Evolutionary conservation across 2,797 vertebrate species (phyloP).

Genomic region (Cryptoblepharus egeriae): DNA sequence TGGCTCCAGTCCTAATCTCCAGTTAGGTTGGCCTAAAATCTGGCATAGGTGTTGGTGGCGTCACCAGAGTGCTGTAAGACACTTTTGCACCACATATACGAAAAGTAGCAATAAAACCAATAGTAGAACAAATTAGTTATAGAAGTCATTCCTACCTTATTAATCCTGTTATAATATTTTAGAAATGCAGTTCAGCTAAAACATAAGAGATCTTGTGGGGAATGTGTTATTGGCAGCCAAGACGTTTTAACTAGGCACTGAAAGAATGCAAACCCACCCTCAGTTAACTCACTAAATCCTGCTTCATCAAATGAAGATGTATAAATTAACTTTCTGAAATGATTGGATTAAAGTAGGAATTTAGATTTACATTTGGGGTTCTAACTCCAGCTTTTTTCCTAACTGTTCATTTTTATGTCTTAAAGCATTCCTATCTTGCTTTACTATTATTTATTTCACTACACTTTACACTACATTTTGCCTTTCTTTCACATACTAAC

Average conservation of each 20-base stretch:
- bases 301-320: background rate
- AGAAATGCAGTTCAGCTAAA: constrained; percentile 1
- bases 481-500: background rate
- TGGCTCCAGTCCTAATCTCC: no score
- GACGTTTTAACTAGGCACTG: background rate
- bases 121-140: background rate
- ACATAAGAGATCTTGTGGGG: background rate
- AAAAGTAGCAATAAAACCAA: background rate
- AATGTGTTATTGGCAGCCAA: background rate
- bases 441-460: no score
- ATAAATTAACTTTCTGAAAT: background rate
- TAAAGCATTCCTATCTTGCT: no score
- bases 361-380: background rate
- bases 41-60: no score
- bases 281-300: constrained; percentile 11
- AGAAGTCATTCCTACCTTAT: constrained; percentile 5
- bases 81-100: no score
- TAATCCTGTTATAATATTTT: background rate
- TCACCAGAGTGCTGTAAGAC: no score
- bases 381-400: background rate
- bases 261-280: background rate
- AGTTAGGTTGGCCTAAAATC: no score
- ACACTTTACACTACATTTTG: no score
- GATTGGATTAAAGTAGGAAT: background rate
- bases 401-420: no score